Evolutionary conservation across 2,113 vertebrate genomes (phyloP), one percentile per base, ranked within the genome.

Genomic region (Tursiops truncatus): DNA sequence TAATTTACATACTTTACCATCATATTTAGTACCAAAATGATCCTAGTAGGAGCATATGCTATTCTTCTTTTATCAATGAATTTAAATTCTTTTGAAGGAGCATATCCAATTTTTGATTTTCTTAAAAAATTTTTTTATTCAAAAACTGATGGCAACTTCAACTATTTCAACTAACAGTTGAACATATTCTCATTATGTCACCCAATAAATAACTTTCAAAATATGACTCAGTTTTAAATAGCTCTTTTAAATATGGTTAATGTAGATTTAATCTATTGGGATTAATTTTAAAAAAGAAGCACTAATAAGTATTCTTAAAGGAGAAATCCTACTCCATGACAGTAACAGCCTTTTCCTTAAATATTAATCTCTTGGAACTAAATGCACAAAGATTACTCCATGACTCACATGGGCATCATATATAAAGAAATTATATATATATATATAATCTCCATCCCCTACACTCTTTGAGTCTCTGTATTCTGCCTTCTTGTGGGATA

Each of bases 131-230:
- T 3, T 26, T 58, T 87, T 79, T 86, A 68, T 81, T 67, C 11
- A 93, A 90, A 89, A 77, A 95, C n/a, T 76, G 4, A 96, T 41
- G 50, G 33, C 2, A 80, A 74, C 26, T 18, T 88, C 58, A 89
- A 74, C 63, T 91, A 76, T 92, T 94, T 33, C 6, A 70, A 74
- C 38, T 91, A 90, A 87, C n/a, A 76, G 80, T 95, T 91, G 58
- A 94, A 89, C n/a, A 85, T 60, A 81, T 60, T 95, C 79, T 79
- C 17, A 53, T 73, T 67, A 95, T 65, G 26, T 89, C 50, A 53
- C 33, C 47, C 92, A 28, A 74, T 20, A 97, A 84, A 79, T 80
- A 89, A 53, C 26, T 94, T 97, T 86, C 56, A 93, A 91, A 95
- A 70, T 81, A 92, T 6, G 28, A 33, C 21, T 95, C 63, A 95